These are phyloP conservation scores for Diorhabda sublineata DNA, from an alignment of 1,140 invertebrate species.

Conservation along the genomic window DNA sequence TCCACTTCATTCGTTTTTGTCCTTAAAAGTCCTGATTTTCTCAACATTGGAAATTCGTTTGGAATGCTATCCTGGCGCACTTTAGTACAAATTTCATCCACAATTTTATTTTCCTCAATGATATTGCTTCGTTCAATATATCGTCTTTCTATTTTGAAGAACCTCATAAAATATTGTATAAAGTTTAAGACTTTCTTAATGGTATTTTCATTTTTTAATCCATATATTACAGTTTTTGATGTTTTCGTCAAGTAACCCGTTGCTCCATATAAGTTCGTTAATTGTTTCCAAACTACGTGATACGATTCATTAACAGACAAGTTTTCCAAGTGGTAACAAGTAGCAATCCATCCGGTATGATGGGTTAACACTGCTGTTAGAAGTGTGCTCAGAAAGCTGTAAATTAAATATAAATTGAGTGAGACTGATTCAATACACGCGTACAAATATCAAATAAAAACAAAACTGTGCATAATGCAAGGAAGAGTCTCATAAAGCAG, in stretches of 20 bases:
- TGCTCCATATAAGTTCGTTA: constrained; percentile 78
- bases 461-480: neutral
- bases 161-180: constrained; percentile 81
- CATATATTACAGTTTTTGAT: constrained; percentile 74
- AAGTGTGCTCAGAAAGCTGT: constrained; percentile 84
- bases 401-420: constrained; percentile 38
- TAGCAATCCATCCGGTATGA: constrained; percentile 87
- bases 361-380: constrained; percentile 82
- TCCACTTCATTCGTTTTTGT: neutral
- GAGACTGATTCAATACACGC: no score
- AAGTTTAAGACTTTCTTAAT: constrained; percentile 64
- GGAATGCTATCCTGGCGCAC: neutral
- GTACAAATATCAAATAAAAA: no score
- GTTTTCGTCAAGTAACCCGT: constrained; percentile 71
- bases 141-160: constrained; percentile 60
- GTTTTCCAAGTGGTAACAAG: constrained; percentile 51
- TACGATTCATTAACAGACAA: constrained; percentile 53
- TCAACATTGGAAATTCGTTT: neutral
- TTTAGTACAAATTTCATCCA: constrained; percentile 15
- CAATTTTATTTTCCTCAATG: constrained; percentile 34
- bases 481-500: neutral
- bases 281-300: constrained; percentile 82
- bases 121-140: constrained; percentile 27
- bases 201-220: constrained; percentile 58
- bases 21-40: constrained; percentile 1